Conservation (phyloP, 1,140 invertebrate genomes). For the Metaphire vulgaris region DNA sequence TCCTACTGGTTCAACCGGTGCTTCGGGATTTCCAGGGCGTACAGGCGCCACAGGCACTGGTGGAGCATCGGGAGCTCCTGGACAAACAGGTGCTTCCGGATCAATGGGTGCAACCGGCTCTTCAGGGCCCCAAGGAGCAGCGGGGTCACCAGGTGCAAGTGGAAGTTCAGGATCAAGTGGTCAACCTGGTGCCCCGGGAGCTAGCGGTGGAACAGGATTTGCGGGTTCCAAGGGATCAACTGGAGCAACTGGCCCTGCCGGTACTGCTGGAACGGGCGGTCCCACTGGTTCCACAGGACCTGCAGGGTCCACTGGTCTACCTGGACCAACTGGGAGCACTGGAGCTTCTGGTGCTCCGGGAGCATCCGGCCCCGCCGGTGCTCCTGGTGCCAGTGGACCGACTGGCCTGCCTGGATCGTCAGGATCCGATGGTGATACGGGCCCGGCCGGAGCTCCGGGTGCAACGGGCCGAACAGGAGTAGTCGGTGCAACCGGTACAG, state of each 20-base stretch:
- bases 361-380: background rate
- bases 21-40: too few species aligned
- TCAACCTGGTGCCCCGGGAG: background rate
- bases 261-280: constrained; percentile 15
- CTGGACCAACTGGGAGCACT: constrained; percentile 13
- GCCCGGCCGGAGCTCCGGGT: background rate
- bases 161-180: too few species aligned
- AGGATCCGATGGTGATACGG: background rate
- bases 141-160: background rate
- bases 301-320: background rate
- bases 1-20: constrained; percentile 4
- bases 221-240: too few species aligned
- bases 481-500: too few species aligned
- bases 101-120: background rate
- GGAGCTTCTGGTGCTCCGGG: constrained; percentile 9
- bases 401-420: constrained; percentile 7
- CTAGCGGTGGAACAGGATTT: too few species aligned
- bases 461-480: too few species aligned
- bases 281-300: constrained; percentile 15
- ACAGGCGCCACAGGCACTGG: constrained; percentile 5
- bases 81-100: background rate
- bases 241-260: constrained; percentile 24
- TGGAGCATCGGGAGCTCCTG: constrained; percentile 14
- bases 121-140: background rate
- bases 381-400: background rate